Percentiles rank a stretch among this genome's conserved stretches.
Conservation (phyloP, 2,113 vertebrate genomes). For the Triplophysa rosa region DNA sequence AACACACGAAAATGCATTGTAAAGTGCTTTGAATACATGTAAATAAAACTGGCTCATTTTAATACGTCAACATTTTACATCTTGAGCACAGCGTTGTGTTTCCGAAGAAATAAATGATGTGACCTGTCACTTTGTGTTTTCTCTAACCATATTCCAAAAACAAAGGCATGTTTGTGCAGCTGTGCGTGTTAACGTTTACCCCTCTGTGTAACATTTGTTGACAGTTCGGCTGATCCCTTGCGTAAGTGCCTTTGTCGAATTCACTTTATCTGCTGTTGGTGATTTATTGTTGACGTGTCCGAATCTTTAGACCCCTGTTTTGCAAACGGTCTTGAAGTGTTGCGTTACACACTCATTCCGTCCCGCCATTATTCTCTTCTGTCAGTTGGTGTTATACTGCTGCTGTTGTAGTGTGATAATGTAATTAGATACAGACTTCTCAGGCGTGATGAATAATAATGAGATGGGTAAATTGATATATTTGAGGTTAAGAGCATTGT, state of each 20-base stretch:
- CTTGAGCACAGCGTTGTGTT: neutral
- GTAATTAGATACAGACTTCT: neutral
- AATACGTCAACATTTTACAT: neutral
- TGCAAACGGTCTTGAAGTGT: neutral
- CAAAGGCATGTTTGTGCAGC: slow-evolving; percentile 35
- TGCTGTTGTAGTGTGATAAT: slow-evolving; percentile 3
- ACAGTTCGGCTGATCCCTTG: neutral
- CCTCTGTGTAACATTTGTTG: neutral
- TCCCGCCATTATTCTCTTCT: neutral
- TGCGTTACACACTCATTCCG: neutral
- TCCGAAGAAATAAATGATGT: neutral
- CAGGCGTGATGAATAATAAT: neutral
- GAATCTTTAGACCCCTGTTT: neutral
- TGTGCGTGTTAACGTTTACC: slow-evolving; percentile 15
- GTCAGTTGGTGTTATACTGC: neutral
- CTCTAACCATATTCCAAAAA: slow-evolving; percentile 4
- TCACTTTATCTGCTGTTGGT: neutral
- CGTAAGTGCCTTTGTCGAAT: neutral
- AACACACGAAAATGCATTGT: no score
- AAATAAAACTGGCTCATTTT: neutral
- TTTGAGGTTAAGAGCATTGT: no score
- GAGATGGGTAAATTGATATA: neutral
- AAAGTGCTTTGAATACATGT: no score
- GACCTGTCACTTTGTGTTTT: slow-evolving; percentile 15
- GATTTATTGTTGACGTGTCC: neutral